Percentiles rank a stretch among this genome's conserved stretches.
Evolutionary conservation across 1,140 invertebrate species (phyloP).

Genomic region (Sminthurinus signatus): DNA sequence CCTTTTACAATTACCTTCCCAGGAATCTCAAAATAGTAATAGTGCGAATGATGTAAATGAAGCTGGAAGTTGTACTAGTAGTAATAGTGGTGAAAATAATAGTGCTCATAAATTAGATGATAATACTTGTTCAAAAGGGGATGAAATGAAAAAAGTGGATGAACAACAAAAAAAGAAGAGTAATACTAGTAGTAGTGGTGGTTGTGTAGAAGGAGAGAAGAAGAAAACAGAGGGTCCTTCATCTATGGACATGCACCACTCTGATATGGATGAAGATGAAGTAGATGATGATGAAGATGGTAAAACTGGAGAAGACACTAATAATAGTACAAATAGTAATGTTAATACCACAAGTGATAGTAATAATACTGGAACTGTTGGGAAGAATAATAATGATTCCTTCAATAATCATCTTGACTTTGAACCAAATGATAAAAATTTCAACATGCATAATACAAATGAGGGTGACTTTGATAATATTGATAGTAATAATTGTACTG

Average conservation of each 20-base stretch:
- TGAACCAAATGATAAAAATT: slow-evolving; percentile 1
- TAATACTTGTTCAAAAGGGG: neutral
- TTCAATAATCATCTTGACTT: neutral
- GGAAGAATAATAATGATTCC: too few species aligned
- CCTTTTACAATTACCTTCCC: neutral
- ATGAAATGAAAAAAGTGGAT: neutral
- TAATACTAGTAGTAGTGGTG: neutral
- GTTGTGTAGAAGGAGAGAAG: too few species aligned
- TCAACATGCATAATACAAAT: too few species aligned
- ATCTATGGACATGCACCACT: neutral
- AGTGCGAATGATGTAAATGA: neutral
- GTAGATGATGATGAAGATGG: neutral
- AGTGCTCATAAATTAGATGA: neutral
- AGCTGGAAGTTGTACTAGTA: neutral
- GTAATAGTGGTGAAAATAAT: neutral
- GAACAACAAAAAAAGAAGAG: neutral
- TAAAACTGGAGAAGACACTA: neutral
- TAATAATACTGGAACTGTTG: neutral
- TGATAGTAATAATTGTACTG: neutral
- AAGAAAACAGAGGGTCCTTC: neutral
- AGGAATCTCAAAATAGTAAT: neutral
- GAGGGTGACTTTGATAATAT: neutral
- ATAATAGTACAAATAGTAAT: neutral
- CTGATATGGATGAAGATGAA: neutral
- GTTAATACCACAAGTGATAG: too few species aligned